These are phyloP conservation scores for Gymnoscopelus braueri DNA, from an alignment of 2,797 vertebrate species.

Conservation along the genomic window DNA sequence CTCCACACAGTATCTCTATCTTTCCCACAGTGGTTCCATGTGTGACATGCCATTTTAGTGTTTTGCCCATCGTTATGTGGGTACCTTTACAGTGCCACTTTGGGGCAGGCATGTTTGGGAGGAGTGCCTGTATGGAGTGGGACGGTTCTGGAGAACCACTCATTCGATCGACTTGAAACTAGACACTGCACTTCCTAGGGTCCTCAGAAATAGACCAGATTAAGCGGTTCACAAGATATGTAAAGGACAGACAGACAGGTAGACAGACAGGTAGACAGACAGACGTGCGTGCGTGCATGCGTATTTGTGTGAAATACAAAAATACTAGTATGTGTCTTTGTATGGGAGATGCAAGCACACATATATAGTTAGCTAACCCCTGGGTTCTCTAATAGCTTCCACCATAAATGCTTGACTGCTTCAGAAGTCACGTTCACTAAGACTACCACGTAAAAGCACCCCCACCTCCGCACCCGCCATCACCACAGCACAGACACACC, in stretches of 20 bases:
- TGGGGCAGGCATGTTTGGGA: too few relatives aligned
- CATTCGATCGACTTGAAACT: too few relatives aligned
- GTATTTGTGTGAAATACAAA: not conserved
- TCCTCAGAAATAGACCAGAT: too few relatives aligned
- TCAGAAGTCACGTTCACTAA: constrained; percentile 66
- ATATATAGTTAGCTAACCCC: not conserved
- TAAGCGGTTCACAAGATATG: too few relatives aligned
- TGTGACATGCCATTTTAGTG: constrained; percentile 9
- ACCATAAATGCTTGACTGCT: constrained; percentile 56
- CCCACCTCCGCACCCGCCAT: constrained; percentile 50
- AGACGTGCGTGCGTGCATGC: not conserved
- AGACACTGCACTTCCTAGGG: too few relatives aligned
- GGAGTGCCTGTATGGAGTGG: too few relatives aligned
- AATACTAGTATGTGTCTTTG: too few relatives aligned
- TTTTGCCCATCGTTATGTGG: constrained; percentile 9
- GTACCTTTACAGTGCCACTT: not conserved
- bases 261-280: too few relatives aligned
- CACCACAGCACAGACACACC: constrained; percentile 57
- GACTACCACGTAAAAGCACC: constrained; percentile 27
- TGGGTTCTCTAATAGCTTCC: constrained; percentile 29
- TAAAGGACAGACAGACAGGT: too few relatives aligned
- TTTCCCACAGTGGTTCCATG: not conserved
- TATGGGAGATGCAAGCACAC: too few relatives aligned
- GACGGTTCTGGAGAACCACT: too few relatives aligned
- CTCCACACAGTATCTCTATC: not conserved